phyloP scores from a whole-genome alignment of 2,888 invertebrate genomes.

The Eudemis profundana region DNA sequence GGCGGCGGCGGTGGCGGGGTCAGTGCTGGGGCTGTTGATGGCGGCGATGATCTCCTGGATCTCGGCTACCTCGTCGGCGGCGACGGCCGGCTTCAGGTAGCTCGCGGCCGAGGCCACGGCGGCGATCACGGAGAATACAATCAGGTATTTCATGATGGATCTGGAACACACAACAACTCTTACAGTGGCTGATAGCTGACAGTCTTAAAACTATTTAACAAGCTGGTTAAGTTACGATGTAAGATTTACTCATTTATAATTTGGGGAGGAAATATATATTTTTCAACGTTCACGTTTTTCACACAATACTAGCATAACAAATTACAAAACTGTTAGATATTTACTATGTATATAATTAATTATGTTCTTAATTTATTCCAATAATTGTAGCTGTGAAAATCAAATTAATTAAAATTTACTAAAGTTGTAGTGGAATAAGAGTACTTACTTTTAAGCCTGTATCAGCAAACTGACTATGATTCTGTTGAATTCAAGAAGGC shows the following conservation, averaged over 20 bases:
- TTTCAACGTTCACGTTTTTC: neutral
- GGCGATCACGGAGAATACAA: conserved; percentile 65
- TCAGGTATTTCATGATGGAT: conserved; percentile 67
- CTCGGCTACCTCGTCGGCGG: conserved; percentile 48
- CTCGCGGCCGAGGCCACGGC: conserved; percentile 66
- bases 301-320: neutral
- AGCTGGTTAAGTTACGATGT: neutral
- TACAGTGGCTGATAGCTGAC: neutral
- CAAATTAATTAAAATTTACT: no score
- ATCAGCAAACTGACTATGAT: conserved; percentile 53
- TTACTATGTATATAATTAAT: no score
- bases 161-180: conserved; percentile 47
- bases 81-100: conserved; percentile 49
- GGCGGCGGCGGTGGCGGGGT: conserved; percentile 63
- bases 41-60: conserved; percentile 62
- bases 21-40: conserved; percentile 66
- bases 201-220: neutral
- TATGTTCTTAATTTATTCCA: no score
- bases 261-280: no score
- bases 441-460: conserved; percentile 52
- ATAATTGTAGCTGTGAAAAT: no score
- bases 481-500: conserved; percentile 23
- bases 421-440: neutral
- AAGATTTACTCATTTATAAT: neutral
- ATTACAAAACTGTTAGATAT: neutral